Evolutionary conservation across 2,797 vertebrate genomes (phyloP), one percentile per base, ranked within the genome.

Genomic region (Yasuhikotakia modesta): DNA sequence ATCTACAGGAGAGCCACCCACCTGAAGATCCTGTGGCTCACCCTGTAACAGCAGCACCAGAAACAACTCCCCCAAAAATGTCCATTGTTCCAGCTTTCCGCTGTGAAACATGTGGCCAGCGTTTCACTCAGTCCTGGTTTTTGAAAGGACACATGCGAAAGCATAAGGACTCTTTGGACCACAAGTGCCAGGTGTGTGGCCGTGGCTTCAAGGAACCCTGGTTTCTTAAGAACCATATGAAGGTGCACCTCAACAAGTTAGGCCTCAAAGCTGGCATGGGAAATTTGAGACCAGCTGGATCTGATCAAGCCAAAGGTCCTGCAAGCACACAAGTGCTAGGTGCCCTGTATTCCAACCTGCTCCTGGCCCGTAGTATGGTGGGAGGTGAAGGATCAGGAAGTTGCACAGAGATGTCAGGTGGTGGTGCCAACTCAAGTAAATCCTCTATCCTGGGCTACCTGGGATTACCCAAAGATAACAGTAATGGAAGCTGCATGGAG

Each of bases 141-240:
- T 91, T 97, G 53, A 97, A 97, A 87, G 96, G 96, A 83, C 96
- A 97, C 84, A 97, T 97, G 96, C 93, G 96, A 74, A 97, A 97
- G 88, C 96, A 97, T 92, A 97, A 97, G 89, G 94, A 95, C 85
- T 97, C 96, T 64, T 92, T 97, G 82, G 96, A 97, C 88, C 96
- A 97, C 77, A 95, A 96, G 85, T 97, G 96, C 87, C 95, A 95
- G 70, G 95, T 97, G 46, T 97, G 96, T 43, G 96, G 96, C 67
- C 95, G 96, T 73, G 95, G 96, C 84, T 97, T 97, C 88, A 97
- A 97, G 87, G 96, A 97, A 87, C 95, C 96, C 46, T 97, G 96
- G 96, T 97, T 97, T 88, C 94, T 97, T 57, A 97, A 97, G 90
- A 97, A 97, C 87, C 96, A 97, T 90, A 97, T 97, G 96, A 97